Percentiles rank a stretch among this genome's conserved stretches.
These are phyloP conservation scores for Sebastes trivittatus DNA, from an alignment of 2,797 vertebrate genomes.

Conservation along the genomic window DNA sequence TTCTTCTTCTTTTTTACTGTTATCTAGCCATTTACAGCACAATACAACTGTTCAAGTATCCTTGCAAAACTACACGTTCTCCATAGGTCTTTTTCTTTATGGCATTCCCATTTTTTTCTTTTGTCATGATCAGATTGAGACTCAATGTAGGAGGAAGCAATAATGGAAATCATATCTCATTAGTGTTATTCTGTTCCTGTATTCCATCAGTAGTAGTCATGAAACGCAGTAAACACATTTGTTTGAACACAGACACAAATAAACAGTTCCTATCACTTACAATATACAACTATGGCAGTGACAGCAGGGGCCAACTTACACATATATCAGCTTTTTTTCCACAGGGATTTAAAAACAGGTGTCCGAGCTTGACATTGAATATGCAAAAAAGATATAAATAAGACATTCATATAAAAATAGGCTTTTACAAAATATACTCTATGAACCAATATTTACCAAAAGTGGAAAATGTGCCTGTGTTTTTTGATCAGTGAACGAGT, in stretches of 20 bases:
- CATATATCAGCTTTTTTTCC: constrained; percentile 61
- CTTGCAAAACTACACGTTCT: not conserved
- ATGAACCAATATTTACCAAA: constrained; percentile 89
- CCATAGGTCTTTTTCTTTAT: not conserved
- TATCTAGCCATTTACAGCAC: not conserved
- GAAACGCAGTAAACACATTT: constrained; percentile 81
- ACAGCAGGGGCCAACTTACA: constrained; percentile 64
- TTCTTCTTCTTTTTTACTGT: not conserved
- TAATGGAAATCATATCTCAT: constrained; percentile 54
- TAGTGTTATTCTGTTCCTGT: constrained; percentile 80
- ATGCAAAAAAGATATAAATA: constrained; percentile 91
- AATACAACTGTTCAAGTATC: not conserved
- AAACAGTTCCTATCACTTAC: constrained; percentile 71
- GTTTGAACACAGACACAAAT: constrained; percentile 76
- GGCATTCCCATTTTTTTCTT: not conserved
- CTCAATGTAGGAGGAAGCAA: constrained; percentile 27
- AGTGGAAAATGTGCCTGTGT: constrained; percentile 85
- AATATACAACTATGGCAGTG: constrained; percentile 76
- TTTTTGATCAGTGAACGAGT: constrained; percentile 59
- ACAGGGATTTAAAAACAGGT: constrained; percentile 60
- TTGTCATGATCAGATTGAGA: not conserved
- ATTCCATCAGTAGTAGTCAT: constrained; percentile 81
- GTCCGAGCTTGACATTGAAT: constrained; percentile 74
- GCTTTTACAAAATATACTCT: constrained; percentile 99
- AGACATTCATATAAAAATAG: constrained; percentile 99